Evolutionary conservation across 1,140 invertebrate species (phyloP), one percentile per base, ranked within the genome.

Genomic region (Macrobrachium nipponense): DNA sequence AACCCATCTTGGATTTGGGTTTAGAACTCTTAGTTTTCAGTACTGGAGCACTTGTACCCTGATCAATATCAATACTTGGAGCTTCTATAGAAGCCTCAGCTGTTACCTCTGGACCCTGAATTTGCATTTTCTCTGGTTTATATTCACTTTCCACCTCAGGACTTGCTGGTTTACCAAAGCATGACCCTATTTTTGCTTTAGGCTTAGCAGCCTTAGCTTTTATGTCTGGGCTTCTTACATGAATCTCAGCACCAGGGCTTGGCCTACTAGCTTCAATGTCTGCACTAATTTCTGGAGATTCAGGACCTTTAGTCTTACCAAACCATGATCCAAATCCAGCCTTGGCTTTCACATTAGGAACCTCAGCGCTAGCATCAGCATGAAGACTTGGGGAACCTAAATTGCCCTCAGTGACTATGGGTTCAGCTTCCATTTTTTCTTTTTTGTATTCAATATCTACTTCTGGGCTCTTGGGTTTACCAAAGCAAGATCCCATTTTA

Each of bases 131-230:
- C 4, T 61, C 82, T 60, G 75, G 76, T 59, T 85, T 79, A 79
- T 85, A 85, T 80, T 86, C 84, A 5, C 68, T 76, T 73, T 80
- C 84, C 43, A 86, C 11, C 43, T 86, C n/a, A 11, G 51, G 44
- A 51, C 77, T 73, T 23, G 79, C 79, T 14, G 80, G 80, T 73
- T 87, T 87, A 27, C 80, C 86, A 27, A 87, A 82, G 44, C 86
- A 87, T 20, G 86, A 87, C 36, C 86, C 86, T 5, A 87, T 44
- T 68, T 82, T 82, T 11, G 59, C 20, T 51, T 82, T 87, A 2
- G 86, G 75, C 60, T 82, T 87, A 23, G 23, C 27, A 44, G 64
- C 84, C 70, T 86, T 86, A 14, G 70, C 76, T 44, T 86, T 79
- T 0, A 86, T 43, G 36, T 86, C 43, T 0, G 83, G 83, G 11